These are phyloP conservation scores for Melanotaenia trifasciata DNA, from an alignment of 2,797 vertebrate genomes.

Conservation along the genomic window DNA sequence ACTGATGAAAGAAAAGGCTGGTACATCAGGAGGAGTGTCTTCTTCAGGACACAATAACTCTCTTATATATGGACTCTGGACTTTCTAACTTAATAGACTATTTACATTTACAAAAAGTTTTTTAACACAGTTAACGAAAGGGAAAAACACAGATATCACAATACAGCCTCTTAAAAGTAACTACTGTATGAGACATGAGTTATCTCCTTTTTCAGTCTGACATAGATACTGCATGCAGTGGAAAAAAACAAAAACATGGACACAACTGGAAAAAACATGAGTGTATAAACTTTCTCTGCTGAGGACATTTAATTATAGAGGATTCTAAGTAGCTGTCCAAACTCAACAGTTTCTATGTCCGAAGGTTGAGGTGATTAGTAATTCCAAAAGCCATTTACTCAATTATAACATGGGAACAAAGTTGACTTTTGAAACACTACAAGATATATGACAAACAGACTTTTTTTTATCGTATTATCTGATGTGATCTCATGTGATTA, in stretches of 20 bases:
- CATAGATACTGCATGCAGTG: not conserved
- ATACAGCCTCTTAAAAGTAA: not conserved
- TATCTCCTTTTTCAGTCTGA: not conserved
- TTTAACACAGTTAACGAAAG: not conserved
- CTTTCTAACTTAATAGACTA: not conserved
- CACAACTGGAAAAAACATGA: not conserved
- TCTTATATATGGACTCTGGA: not conserved
- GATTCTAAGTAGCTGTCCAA: not conserved
- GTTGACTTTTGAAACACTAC: not conserved
- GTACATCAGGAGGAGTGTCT: not conserved
- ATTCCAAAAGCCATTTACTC: not conserved
- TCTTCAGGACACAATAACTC: not conserved
- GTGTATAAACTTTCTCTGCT: too few relatives aligned
- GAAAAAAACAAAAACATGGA: too few relatives aligned
- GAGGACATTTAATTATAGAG: not conserved
- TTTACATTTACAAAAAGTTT: not conserved
- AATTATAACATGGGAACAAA: slow-evolving; percentile 1
- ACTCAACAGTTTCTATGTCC: not conserved
- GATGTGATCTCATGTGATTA: slow-evolving; percentile 29
- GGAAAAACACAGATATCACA: not conserved
- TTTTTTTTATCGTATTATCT: slow-evolving; percentile 8
- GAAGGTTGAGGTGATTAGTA: not conserved
- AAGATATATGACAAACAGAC: not conserved
- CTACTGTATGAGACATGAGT: not conserved
- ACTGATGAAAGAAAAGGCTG: not conserved